Percentiles rank a stretch among this genome's conserved stretches.
Evolutionary conservation across 2,888 invertebrate genomes (phyloP).

Genomic region (Clitarchus hookeri): DNA sequence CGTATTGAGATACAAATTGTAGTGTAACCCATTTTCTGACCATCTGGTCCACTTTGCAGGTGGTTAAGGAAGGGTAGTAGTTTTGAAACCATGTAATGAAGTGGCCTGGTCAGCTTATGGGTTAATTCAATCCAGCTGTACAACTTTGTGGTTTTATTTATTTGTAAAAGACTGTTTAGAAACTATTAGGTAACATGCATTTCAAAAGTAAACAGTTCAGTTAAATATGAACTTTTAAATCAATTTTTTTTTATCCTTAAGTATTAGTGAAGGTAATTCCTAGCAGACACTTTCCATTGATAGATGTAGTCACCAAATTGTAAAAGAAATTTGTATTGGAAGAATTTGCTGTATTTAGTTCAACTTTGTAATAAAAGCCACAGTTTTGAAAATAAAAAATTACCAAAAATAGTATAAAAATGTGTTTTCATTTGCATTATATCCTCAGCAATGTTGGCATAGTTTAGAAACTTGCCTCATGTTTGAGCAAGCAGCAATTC

Average conservation of each 20-base stretch:
- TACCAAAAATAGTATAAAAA: background rate
- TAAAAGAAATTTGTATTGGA: background rate
- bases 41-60: background rate
- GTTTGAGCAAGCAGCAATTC: no score
- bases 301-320: background rate
- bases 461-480: no score
- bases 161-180: background rate
- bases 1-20: background rate
- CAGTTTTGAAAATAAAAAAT: background rate
- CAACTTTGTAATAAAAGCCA: background rate
- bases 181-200: background rate
- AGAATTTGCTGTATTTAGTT: background rate
- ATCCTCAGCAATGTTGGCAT: no score
- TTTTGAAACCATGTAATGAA: background rate
- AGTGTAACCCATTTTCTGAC: background rate
- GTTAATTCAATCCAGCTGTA: background rate
- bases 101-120: background rate
- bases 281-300: background rate
- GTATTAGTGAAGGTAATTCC: background rate
- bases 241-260: background rate
- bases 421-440: background rate
- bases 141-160: background rate
- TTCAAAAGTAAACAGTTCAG: background rate
- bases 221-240: background rate
- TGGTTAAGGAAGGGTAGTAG: background rate